Conservation (phyloP, 2,797 vertebrate genomes). For the Syngnathus rostellatus region DNA sequence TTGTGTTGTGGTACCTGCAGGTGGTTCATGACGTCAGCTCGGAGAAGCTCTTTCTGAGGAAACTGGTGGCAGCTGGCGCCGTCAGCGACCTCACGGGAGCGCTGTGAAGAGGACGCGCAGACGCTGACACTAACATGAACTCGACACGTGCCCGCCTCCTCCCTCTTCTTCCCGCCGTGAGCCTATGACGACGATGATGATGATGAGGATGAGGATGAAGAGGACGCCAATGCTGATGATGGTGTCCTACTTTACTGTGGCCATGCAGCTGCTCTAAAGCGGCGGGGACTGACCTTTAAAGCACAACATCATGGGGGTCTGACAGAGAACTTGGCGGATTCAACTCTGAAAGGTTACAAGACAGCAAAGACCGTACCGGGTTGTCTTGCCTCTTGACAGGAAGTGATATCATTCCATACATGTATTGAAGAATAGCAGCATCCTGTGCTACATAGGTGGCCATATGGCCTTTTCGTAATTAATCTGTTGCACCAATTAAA, state of each 20-base stretch:
- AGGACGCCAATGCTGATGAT: background rate
- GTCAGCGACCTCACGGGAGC: slow-evolving; percentile 72
- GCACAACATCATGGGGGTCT: slow-evolving; percentile 6
- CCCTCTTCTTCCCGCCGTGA: background rate
- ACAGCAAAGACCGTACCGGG: background rate
- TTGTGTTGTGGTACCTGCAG: slow-evolving; percentile 37
- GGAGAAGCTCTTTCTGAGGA: slow-evolving; percentile 69
- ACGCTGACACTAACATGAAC: slow-evolving; percentile 14
- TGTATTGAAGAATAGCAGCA: background rate
- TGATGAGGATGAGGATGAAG: background rate
- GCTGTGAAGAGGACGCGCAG: slow-evolving; percentile 38
- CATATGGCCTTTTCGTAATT: background rate
- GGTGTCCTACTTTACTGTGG: background rate
- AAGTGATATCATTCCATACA: background rate
- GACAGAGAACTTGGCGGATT: slow-evolving; percentile 1
- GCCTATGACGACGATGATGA: background rate
- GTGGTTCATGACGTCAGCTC: slow-evolving; percentile 70
- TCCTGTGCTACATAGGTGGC: background rate
- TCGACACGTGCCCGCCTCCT: slow-evolving; percentile 16
- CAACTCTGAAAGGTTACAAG: background rate
- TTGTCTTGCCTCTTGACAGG: background rate
- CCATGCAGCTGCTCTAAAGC: background rate
- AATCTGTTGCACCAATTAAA: background rate
- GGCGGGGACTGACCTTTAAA: slow-evolving; percentile 34
- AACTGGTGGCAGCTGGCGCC: slow-evolving; percentile 62